These are phyloP conservation scores for Tridacna crocea DNA, from an alignment of 2,888 invertebrate genomes.

Conservation along the genomic window DNA sequence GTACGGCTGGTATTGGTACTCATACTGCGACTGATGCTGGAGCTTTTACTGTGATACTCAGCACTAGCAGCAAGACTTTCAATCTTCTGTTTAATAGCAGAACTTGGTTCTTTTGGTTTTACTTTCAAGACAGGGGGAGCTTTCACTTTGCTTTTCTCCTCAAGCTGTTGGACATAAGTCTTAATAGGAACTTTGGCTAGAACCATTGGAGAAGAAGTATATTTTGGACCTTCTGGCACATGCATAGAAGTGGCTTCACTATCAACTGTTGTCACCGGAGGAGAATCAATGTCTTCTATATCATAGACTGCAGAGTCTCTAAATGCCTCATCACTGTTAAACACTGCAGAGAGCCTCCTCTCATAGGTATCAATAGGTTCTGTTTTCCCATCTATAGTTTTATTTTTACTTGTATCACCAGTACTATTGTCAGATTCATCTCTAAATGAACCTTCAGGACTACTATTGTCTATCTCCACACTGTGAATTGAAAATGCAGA, in stretches of 20 bases:
- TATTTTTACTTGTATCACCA: constrained; percentile 30
- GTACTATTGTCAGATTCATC: constrained; percentile 18
- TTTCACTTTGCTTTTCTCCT: constrained; percentile 69
- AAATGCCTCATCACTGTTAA: constrained; percentile 88
- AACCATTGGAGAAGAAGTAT: not conserved
- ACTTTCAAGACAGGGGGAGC: constrained; percentile 65
- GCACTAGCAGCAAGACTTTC: constrained; percentile 71
- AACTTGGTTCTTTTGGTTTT: constrained; percentile 72
- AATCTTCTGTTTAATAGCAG: constrained; percentile 75
- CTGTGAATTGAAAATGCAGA: constrained; percentile 76
- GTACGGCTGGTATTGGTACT: constrained; percentile 63
- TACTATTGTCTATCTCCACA: constrained; percentile 58
- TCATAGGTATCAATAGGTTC: constrained; percentile 76
- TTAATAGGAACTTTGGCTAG: constrained; percentile 70
- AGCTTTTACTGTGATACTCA: constrained; percentile 46
- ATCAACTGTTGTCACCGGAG: constrained; percentile 6
- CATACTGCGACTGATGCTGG: constrained; percentile 55
- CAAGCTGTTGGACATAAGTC: constrained; percentile 74
- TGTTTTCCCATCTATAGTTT: not conserved
- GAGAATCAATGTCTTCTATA: constrained; percentile 84
- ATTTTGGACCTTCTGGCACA: not conserved
- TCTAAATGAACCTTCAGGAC: constrained; percentile 59
- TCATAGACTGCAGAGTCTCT: constrained; percentile 94
- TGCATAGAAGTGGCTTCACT: not conserved
- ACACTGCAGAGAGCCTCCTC: constrained; percentile 83